Evolutionary conservation across 2,113 vertebrate genomes (phyloP).

Genomic region (Typhlomys cinereus): DNA sequence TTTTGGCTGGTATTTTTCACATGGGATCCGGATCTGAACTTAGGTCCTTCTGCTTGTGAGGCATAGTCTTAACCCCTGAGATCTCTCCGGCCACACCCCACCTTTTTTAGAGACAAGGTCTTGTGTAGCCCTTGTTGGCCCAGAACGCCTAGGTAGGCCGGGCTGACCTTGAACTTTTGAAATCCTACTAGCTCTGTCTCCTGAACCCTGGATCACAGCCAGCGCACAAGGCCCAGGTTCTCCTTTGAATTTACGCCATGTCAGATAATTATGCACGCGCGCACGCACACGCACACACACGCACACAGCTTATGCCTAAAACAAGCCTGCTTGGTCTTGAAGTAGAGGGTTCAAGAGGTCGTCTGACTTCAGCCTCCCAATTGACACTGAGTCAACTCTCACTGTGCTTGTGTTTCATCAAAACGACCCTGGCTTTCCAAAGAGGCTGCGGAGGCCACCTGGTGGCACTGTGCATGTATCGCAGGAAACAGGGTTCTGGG

Average conservation of each 20-base stretch:
- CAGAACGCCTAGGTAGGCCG: neutral
- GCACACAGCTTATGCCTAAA: neutral
- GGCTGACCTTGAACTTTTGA: neutral
- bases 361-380: neutral
- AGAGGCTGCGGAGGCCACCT: neutral
- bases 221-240: too few species aligned
- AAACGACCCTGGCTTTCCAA: neutral
- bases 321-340: neutral
- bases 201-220: neutral
- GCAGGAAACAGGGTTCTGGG: neutral
- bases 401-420: too few species aligned
- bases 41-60: too few species aligned
- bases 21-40: too few species aligned
- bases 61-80: too few species aligned
- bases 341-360: neutral
- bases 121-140: neutral
- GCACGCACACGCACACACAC: neutral
- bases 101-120: neutral
- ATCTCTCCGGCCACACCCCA: too few species aligned
- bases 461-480: slow-evolving; percentile 12
- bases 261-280: neutral
- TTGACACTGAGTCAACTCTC: neutral
- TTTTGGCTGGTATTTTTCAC: too few species aligned
- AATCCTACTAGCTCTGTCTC: neutral
- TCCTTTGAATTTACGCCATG: neutral